These are phyloP conservation scores for Eclectus roratus DNA, from an alignment of 2,113 vertebrate genomes.

Conservation along the genomic window DNA sequence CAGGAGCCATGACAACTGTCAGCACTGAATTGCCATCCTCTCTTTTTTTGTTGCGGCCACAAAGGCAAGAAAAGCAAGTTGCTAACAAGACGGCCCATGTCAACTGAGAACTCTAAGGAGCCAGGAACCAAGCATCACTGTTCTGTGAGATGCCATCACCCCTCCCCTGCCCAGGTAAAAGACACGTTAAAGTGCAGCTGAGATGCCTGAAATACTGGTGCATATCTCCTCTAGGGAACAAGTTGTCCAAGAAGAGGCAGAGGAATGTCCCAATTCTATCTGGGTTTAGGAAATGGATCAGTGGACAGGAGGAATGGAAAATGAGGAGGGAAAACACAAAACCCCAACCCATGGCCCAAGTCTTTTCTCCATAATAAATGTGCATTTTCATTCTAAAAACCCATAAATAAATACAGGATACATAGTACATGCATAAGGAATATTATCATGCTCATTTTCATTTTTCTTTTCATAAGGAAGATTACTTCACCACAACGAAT, in stretches of 20 bases:
- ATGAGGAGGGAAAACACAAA: neutral
- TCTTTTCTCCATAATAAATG: neutral
- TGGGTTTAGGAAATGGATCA: neutral
- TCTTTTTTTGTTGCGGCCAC: neutral
- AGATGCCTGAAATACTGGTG: neutral
- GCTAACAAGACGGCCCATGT: fast-evolving
- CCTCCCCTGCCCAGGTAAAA: neutral
- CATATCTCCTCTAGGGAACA: neutral
- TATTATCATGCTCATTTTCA: neutral
- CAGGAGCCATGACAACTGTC: neutral
- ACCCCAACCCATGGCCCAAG: neutral
- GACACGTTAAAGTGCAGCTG: neutral
- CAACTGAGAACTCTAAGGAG: neutral
- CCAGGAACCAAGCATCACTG: neutral
- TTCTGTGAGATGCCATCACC: neutral
- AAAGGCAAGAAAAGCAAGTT: neutral
- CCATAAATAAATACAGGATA: neutral
- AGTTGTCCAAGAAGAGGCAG: neutral
- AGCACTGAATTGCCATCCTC: neutral
- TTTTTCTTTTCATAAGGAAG: neutral
- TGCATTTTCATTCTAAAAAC: neutral
- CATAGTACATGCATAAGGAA: neutral
- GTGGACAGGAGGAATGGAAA: neutral
- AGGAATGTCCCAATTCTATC: neutral
- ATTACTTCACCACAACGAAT: neutral